Conservation (phyloP, 1,140 invertebrate species). For the Tenebrio molitor region DNA sequence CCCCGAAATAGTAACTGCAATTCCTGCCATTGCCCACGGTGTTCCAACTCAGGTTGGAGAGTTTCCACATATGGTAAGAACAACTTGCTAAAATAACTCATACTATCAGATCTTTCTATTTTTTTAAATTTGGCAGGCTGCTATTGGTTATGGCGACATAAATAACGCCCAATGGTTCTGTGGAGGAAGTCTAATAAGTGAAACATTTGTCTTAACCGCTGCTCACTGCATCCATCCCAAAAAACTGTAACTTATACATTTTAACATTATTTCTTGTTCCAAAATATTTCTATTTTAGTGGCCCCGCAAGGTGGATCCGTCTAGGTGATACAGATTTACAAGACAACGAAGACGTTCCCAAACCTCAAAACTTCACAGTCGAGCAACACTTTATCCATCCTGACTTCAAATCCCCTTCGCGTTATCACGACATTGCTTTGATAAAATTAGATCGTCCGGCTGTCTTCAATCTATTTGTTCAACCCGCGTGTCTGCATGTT, state of each 20-base stretch:
- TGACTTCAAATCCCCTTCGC: slow-evolving; percentile 61
- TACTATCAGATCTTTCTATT: too few species aligned
- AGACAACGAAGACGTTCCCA: slow-evolving; percentile 33
- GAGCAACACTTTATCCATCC: slow-evolving; percentile 62
- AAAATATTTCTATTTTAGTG: too few species aligned
- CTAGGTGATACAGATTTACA: slow-evolving; percentile 50
- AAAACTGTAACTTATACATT: neutral
- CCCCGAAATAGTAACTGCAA: neutral
- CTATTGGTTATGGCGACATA: slow-evolving; percentile 48
- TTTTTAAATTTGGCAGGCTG: too few species aligned
- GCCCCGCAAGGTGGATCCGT: slow-evolving; percentile 42
- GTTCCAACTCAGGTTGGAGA: slow-evolving; percentile 18
- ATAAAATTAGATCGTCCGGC: slow-evolving; percentile 65
- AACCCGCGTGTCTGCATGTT: slow-evolving; percentile 67
- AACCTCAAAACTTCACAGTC: slow-evolving; percentile 47
- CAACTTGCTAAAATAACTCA: too few species aligned
- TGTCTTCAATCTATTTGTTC: slow-evolving; percentile 62
- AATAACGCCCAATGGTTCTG: slow-evolving; percentile 54
- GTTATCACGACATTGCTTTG: slow-evolving; percentile 71
- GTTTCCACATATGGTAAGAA: slow-evolving; percentile 50
- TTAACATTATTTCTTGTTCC: too few species aligned
- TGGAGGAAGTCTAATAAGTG: slow-evolving; percentile 60
- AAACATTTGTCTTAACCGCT: slow-evolving; percentile 50
- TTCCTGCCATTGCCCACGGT: slow-evolving; percentile 14
- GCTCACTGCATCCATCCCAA: slow-evolving; percentile 50